Evolutionary conservation across 2,797 vertebrate genomes (phyloP).

Genomic region (Oryzias sinensis): DNA sequence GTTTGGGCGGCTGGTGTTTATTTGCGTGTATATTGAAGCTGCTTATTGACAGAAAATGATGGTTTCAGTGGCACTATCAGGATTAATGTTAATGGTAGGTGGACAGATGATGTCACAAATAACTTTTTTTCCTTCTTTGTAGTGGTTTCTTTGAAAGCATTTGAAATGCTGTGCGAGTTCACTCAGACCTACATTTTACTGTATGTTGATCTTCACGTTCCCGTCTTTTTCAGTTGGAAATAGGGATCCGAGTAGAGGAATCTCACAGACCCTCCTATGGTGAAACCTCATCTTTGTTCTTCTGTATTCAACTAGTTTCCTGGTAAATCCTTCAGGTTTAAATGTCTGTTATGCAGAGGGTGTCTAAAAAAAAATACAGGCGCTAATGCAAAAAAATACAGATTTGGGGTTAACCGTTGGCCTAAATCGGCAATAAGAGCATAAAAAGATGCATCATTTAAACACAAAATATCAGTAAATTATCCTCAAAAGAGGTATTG

Average conservation of each 20-base stretch:
- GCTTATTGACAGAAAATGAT: constrained; percentile 61
- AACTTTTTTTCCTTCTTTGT: constrained; percentile 9
- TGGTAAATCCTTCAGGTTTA: too few relatives aligned
- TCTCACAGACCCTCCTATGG: not conserved
- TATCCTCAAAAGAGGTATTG: too few relatives aligned
- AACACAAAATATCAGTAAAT: too few relatives aligned
- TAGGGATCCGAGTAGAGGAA: not conserved
- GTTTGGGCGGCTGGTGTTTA: constrained; percentile 20
- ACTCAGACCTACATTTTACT: constrained; percentile 18
- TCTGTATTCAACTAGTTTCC: not conserved
- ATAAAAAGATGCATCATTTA: too few relatives aligned
- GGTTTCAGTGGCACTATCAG: constrained; percentile 44
- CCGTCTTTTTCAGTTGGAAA: constrained; percentile 4
- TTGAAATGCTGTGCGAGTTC: constrained; percentile 26
- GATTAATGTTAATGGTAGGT: constrained; percentile 46
- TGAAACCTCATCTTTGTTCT: not conserved
- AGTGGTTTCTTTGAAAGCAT: constrained; percentile 28
- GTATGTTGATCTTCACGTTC: constrained; percentile 11
- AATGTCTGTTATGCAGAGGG: too few relatives aligned
- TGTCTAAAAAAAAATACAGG: too few relatives aligned
- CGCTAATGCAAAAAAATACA: too few relatives aligned
- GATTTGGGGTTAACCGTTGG: too few relatives aligned
- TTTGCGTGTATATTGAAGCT: constrained; percentile 39
- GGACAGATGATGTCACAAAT: constrained; percentile 33
- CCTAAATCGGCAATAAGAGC: too few relatives aligned